A percentile compares a stretch with the other conserved stretches of the same genome.
phyloP scores from a whole-genome alignment of 1,140 invertebrate species.

The Drosophila varians region DNA sequence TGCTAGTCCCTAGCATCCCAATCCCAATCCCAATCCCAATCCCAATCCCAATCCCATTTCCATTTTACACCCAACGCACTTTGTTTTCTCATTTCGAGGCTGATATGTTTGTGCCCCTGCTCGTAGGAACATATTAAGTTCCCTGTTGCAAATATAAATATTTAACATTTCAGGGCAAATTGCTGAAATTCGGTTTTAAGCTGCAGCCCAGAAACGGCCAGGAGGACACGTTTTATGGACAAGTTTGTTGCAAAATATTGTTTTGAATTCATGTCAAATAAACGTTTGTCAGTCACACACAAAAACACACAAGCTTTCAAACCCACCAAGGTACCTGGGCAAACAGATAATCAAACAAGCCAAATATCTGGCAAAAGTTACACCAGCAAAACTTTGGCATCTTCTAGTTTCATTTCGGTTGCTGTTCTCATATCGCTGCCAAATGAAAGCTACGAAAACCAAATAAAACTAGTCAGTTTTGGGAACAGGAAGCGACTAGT shows the following conservation, averaged over 20 bases:
- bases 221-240: conserved; percentile 42
- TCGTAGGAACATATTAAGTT: conserved; percentile 37
- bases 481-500: background rate
- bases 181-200: conserved; percentile 52
- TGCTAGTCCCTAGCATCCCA: background rate
- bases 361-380: conserved; percentile 62
- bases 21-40: background rate
- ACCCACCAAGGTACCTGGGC: conserved; percentile 10
- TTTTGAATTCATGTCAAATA: conserved; percentile 64
- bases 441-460: conserved; percentile 24
- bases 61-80: conserved; percentile 31
- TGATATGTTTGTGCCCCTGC: conserved; percentile 24
- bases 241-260: conserved; percentile 52
- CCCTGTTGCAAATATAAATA: conserved; percentile 61
- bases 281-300: conserved; percentile 48
- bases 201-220: conserved; percentile 37
- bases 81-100: conserved; percentile 35
- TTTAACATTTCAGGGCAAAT: conserved; percentile 65
- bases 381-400: conserved; percentile 59
- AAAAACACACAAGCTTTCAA: conserved; percentile 9
- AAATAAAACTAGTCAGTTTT: background rate
- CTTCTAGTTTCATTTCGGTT: conserved; percentile 34
- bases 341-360: conserved; percentile 72
- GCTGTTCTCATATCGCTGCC: conserved; percentile 24
- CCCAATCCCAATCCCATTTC: background rate